Evolutionary conservation across 2,888 invertebrate genomes (phyloP).

Genomic region (Nebria salina): DNA sequence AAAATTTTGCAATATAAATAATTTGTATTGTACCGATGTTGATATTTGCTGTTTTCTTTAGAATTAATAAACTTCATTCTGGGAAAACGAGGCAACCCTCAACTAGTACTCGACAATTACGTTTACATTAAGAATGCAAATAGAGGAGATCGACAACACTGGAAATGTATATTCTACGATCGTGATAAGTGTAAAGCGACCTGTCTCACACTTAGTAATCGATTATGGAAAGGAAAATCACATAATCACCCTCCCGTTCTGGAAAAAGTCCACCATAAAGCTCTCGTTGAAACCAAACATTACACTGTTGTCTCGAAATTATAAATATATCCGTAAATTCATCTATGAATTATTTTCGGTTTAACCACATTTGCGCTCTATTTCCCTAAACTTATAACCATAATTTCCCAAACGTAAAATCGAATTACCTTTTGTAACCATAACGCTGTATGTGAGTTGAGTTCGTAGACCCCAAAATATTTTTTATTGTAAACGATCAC

Average conservation of each 20-base stretch:
- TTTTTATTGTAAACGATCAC: no score
- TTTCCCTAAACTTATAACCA: no score
- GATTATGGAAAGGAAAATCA: neutral
- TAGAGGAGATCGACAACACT: neutral
- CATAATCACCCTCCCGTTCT: neutral
- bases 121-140: neutral
- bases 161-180: constrained; percentile 12
- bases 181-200: neutral
- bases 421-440: no score
- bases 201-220: constrained; percentile 9
- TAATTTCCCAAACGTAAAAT: no score
- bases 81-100: constrained; percentile 18
- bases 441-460: no score
- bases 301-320: neutral
- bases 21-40: neutral
- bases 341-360: neutral
- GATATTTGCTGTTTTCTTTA: constrained; percentile 20
- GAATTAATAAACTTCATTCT: constrained; percentile 24
- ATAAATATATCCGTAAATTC: neutral
- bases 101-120: constrained; percentile 17
- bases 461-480: no score
- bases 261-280: neutral
- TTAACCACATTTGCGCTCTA: no score
- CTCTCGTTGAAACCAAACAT: neutral
- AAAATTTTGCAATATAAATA: neutral